Evolutionary conservation across 2,797 vertebrate species (phyloP), one percentile per base, ranked within the genome.

Genomic region (Garrulus glandarius): DNA sequence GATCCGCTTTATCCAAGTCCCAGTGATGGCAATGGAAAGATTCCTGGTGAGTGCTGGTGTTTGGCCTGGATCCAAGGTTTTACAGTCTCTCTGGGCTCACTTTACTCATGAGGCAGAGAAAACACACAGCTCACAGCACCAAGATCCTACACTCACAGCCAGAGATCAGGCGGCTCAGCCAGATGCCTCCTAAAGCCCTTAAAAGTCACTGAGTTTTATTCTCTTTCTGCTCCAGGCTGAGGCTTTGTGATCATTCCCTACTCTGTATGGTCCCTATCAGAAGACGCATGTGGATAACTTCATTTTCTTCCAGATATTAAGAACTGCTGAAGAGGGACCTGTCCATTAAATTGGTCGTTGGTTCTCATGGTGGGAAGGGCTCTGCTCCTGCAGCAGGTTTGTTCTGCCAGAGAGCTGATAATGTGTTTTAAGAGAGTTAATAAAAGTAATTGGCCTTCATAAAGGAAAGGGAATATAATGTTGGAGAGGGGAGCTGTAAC

Each of bases 401-500:
- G 15, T 32, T 80, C 91, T 80, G 91, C 85, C 44, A 32, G 55
- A 84, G 44, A 78, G 37, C n/a, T 5, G 26, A 57, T 75, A 70
- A 88, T 13, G 43, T 52, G 57, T 30, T 55, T 57, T 37, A 36
- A 83, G 91, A 79, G 72, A 91, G 67, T 81, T 96, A 94, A 89
- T 95, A 84, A 60, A 94, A 94, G 80, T 24, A 78, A 82, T 55
- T 91, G 9, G 65, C 24, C 24, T 90, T 53, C 89, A 87, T 77
- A 94, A 82, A 91, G 41, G 53, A 46, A 80, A 93, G 79, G 37
- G 27, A 87, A 41, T 49, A 43, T 15, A 30, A 69, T 8, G 23
- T 18, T 21, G 57, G 10, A 53, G 39, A 36, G 20, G 17, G 29
- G 27, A 94, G 60, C 41, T 57, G 69, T 43, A 67, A 82, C 19